Evolutionary conservation across 2,797 vertebrate species (phyloP), one percentile per base, ranked within the genome.

Genomic region (Triplophysa bombifrons): DNA sequence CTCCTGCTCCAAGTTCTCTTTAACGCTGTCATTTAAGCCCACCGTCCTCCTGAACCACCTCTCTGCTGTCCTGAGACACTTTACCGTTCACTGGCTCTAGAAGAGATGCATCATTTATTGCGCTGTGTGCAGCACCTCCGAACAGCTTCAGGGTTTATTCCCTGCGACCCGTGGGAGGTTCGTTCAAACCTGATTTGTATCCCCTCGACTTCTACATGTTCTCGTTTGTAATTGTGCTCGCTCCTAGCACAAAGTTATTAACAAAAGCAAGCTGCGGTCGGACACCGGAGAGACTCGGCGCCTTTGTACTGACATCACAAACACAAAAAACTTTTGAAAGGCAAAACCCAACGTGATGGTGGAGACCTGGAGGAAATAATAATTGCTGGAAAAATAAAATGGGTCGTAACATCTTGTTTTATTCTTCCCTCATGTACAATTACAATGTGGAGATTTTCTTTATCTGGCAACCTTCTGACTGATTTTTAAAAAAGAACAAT

Each of bases 171-270:
- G 68, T 25, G 71, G 85, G 72, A 83, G 64, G 38, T 81, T 73
- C 48, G 63, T 84, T 80, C 64, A 72, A 80, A 82, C 72, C 17
- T 88, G 88, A 91, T 92, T 90, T 92, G 89, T 91, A 88, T 89
- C 91, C 89, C 90, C 88, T 90, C 90, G 90, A 92, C 91, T 92
- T 91, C 88, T 89, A 90, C 91, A 91, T 83, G 87, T 58, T 84
- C 81, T 74, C 84, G 87, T 91, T 89, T 89, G 89, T 91, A 92
- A 93, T 91, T 90, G 85, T 86, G 85, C 88, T 90, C 77, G 89
- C 86, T 87, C 80, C 86, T 85, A 85, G 85, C 87, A 84, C 89
- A 87, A 86, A 88, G 88, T 90, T 88, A 85, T 87, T 87, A 88
- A 85, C 72, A 80, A 25, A 77, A 84, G 85, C 82, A 84, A 90